Percentiles rank a stretch among this genome's conserved stretches.
These are phyloP conservation scores for Dascyllus trimaculatus DNA, from an alignment of 2,113 vertebrate genomes.

Conservation along the genomic window DNA sequence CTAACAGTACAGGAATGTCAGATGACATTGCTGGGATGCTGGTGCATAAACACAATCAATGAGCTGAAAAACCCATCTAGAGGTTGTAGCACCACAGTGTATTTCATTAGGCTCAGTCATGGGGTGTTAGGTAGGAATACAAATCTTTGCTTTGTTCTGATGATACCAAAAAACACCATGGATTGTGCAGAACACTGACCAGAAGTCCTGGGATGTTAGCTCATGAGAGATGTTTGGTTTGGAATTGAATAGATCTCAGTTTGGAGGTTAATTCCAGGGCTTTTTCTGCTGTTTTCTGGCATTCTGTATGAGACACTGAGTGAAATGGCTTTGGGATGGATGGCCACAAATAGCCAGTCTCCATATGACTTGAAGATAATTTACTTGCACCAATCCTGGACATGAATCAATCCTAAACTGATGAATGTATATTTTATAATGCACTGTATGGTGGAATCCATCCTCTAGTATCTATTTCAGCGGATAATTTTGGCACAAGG, in stretches of 20 bases:
- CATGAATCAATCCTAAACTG: constrained; percentile 29
- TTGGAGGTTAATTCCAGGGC: not conserved
- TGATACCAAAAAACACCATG: not conserved
- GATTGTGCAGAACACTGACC: not conserved
- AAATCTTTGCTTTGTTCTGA: not conserved
- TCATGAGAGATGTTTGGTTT: not conserved
- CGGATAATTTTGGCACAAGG: constrained; percentile 8
- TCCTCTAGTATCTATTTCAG: constrained; percentile 21
- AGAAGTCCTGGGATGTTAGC: not conserved
- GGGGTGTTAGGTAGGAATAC: not conserved
- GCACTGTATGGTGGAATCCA: constrained; percentile 4
- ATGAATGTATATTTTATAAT: constrained; percentile 24
- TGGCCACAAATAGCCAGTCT: not conserved
- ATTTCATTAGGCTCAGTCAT: not conserved
- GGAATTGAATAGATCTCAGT: not conserved
- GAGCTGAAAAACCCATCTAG: not conserved
- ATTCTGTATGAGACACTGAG: not conserved
- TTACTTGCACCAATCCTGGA: not conserved
- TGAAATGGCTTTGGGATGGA: not conserved
- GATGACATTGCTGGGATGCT: too few species aligned
- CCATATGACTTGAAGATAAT: not conserved
- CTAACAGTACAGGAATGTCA: too few species aligned
- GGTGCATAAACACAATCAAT: not conserved
- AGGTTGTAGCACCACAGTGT: not conserved
- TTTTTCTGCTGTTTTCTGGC: not conserved